Conservation (phyloP, 2,797 vertebrate genomes). For the Hippoglossus hippoglossus region DNA sequence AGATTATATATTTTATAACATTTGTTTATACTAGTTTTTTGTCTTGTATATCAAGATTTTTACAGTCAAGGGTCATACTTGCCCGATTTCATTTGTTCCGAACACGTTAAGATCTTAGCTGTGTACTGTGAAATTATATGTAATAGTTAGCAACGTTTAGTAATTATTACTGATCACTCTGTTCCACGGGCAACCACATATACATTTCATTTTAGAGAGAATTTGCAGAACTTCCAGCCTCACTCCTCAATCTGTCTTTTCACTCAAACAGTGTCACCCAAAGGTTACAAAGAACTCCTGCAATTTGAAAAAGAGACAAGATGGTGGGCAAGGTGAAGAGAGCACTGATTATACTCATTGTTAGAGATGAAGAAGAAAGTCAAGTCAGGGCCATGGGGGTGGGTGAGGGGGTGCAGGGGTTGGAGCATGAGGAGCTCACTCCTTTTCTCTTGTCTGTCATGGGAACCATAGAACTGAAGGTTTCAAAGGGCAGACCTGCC, state of each 20-base stretch:
- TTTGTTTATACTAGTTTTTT: neutral
- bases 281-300: slow-evolving; percentile 20
- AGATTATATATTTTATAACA: neutral
- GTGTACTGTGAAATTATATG: no score
- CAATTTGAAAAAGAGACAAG: slow-evolving; percentile 26
- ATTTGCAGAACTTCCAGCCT: neutral
- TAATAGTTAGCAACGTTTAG: no score
- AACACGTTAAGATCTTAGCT: no score
- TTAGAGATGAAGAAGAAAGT: slow-evolving; percentile 28
- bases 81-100: neutral
- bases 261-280: slow-evolving; percentile 19
- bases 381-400: slow-evolving; percentile 18
- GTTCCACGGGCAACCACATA: no score
- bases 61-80: neutral
- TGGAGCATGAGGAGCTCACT: slow-evolving; percentile 39
- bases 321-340: slow-evolving; percentile 7
- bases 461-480: slow-evolving; percentile 53
- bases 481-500: slow-evolving; percentile 72
- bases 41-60: neutral
- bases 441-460: slow-evolving; percentile 47
- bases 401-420: slow-evolving; percentile 22
- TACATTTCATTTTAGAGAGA: neutral
- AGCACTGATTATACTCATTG: slow-evolving; percentile 24
- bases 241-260: slow-evolving; percentile 3
- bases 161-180: no score